A percentile compares a stretch with the other conserved stretches of the same genome.
Evolutionary conservation across 2,797 vertebrate species (phyloP).

Genomic region (Zonotrichia albicollis): DNA sequence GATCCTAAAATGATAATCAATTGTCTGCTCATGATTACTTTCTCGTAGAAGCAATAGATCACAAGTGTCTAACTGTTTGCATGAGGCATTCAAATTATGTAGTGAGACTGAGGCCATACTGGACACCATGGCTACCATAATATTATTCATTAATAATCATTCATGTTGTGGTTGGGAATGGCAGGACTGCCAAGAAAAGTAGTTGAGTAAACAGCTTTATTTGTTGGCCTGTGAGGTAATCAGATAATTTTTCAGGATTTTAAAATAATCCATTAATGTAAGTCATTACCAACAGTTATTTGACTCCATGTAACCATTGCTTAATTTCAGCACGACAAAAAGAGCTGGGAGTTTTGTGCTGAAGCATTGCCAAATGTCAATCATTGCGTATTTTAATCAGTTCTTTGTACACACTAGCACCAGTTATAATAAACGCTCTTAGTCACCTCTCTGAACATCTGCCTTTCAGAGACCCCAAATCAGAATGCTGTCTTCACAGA

Average conservation of each 20-base stretch:
- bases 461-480: background rate
- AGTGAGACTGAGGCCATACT: background rate
- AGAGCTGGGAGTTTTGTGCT: background rate
- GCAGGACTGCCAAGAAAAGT: constrained; percentile 21
- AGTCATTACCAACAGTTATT: constrained; percentile 18
- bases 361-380: background rate
- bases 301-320: background rate
- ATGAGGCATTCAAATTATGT: constrained; percentile 25
- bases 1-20: constrained; percentile 47
- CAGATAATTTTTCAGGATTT: constrained; percentile 34
- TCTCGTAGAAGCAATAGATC: constrained; percentile 58
- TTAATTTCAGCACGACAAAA: background rate
- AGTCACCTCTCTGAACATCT: background rate
- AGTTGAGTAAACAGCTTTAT: constrained; percentile 27
- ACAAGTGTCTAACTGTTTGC: constrained; percentile 31
- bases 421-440: background rate
- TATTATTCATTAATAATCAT: constrained; percentile 15
- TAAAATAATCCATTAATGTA: constrained; percentile 47
- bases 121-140: background rate
- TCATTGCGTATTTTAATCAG: background rate
- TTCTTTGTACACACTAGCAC: background rate
- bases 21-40: constrained; percentile 68
- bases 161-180: background rate
- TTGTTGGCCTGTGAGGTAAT: constrained; percentile 27
- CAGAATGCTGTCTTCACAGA: background rate